These are phyloP conservation scores for Nymphalis polychloros DNA, from an alignment of 2,888 invertebrate species.

Conservation along the genomic window DNA sequence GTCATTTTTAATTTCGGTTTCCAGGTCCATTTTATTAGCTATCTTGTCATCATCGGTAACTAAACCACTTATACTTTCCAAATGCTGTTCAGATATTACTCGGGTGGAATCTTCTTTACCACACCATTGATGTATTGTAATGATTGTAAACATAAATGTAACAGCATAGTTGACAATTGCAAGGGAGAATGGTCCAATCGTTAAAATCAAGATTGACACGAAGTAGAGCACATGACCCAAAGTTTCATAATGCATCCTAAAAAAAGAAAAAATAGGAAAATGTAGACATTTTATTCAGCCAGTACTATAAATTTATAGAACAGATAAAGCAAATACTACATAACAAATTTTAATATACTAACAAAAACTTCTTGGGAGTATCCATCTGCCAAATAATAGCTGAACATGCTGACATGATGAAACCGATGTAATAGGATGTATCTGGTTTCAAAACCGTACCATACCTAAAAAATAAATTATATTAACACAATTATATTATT, in stretches of 20 bases:
- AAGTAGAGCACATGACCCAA: conserved; percentile 75
- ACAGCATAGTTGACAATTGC: conserved; percentile 83
- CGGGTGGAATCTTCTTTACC: conserved; percentile 47
- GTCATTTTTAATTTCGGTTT: conserved; percentile 21
- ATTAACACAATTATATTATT: neutral
- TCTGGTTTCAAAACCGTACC: conserved; percentile 82
- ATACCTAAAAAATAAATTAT: conserved; percentile 65
- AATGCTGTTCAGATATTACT: conserved; percentile 26
- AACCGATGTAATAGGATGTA: conserved; percentile 82
- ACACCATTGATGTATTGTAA: conserved; percentile 82
- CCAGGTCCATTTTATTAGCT: conserved; percentile 15
- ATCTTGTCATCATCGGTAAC: conserved; percentile 9
- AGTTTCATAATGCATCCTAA: conserved; percentile 75
- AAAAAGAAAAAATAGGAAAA: conserved; percentile 43
- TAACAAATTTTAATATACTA: conserved; percentile 55
- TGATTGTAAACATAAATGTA: conserved; percentile 75
- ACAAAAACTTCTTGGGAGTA: conserved; percentile 84
- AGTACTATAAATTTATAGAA: neutral
- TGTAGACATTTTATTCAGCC: too few species aligned
- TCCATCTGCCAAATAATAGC: conserved; percentile 85
- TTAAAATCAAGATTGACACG: conserved; percentile 78
- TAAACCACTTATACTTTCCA: conserved; percentile 18
- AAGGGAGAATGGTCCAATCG: conserved; percentile 83
- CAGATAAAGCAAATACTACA: neutral
- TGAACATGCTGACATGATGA: conserved; percentile 82